Conservation (phyloP, 1,140 invertebrate genomes). For the Cotesia glomerata region DNA sequence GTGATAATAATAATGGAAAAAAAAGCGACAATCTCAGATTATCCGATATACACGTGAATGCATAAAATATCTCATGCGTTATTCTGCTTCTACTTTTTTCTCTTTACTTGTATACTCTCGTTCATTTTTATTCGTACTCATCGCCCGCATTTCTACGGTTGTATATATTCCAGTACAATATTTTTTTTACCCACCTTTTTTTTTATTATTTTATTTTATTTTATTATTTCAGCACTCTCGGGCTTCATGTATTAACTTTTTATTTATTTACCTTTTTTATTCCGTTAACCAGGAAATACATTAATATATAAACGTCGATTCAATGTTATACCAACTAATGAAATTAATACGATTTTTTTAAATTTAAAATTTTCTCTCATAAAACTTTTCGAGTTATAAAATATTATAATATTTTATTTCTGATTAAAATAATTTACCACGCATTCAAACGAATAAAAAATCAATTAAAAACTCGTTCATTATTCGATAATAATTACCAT, state of each 20-base stretch:
- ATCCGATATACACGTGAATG: neutral
- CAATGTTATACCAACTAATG: neutral
- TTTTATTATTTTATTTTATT: neutral
- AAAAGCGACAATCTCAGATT: neutral
- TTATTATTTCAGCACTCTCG: neutral
- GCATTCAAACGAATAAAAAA: too few species aligned
- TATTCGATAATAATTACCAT: too few species aligned
- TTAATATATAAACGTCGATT: neutral
- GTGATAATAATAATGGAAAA: too few species aligned
- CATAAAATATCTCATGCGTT: constrained; percentile 5
- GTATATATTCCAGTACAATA: too few species aligned
- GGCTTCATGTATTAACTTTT: neutral
- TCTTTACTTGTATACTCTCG: neutral
- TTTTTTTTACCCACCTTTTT: neutral
- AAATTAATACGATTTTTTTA: neutral
- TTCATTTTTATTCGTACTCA: neutral
- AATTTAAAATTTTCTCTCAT: neutral
- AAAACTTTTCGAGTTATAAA: neutral
- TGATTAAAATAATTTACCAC: too few species aligned
- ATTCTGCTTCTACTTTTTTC: neutral
- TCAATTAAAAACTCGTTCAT: too few species aligned
- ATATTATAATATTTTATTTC: too few species aligned
- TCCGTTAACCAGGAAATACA: neutral
- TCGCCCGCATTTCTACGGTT: too few species aligned
- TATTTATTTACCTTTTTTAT: neutral